Percentiles rank a stretch among this genome's conserved stretches.
phyloP scores from a whole-genome alignment of 2,888 invertebrate species.

The Taenaris catops region DNA sequence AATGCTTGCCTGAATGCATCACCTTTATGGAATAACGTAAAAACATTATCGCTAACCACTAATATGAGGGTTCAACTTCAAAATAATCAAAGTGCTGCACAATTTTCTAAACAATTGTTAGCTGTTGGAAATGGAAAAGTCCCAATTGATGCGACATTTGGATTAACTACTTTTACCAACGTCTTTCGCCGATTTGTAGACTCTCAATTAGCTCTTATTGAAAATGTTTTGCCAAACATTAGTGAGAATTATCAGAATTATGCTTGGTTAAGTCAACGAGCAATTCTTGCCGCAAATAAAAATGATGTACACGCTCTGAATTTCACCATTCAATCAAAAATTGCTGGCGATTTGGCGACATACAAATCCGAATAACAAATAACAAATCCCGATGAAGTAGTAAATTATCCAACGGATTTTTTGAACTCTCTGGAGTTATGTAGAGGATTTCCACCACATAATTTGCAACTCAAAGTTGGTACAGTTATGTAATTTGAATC shows the following conservation, averaged over 20 bases:
- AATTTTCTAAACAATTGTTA: conserved; percentile 27
- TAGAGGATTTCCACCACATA: conserved; percentile 27
- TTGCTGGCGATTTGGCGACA: conserved; percentile 19
- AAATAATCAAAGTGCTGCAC: conserved; percentile 27
- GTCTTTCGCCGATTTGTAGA: conserved; percentile 24
- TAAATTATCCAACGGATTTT: conserved; percentile 19
- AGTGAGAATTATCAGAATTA: conserved; percentile 21
- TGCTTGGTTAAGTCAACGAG: conserved; percentile 22
- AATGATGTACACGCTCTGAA: conserved; percentile 21
- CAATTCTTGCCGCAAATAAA: conserved; percentile 22
- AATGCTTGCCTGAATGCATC: conserved; percentile 30
- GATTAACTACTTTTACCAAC: conserved; percentile 24
- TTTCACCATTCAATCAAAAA: conserved; percentile 25
- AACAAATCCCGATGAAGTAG: conserved; percentile 23
- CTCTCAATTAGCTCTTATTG: conserved; percentile 24
- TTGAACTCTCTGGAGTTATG: conserved; percentile 22
- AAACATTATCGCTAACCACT: conserved; percentile 22
- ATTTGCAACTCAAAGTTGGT: conserved; percentile 27
- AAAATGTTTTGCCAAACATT: conserved; percentile 22
- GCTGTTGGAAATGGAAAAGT: conserved; percentile 24
- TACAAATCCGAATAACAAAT: conserved; percentile 24
- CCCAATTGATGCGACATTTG: conserved; percentile 19
- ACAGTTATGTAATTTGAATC: conserved; percentile 28
- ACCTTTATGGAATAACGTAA: conserved; percentile 26
- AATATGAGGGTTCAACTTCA: conserved; percentile 26